Percentiles rank a stretch among this genome's conserved stretches.
These are phyloP conservation scores for Cydia strobilella DNA, from an alignment of 1,140 invertebrate genomes.

Conservation along the genomic window DNA sequence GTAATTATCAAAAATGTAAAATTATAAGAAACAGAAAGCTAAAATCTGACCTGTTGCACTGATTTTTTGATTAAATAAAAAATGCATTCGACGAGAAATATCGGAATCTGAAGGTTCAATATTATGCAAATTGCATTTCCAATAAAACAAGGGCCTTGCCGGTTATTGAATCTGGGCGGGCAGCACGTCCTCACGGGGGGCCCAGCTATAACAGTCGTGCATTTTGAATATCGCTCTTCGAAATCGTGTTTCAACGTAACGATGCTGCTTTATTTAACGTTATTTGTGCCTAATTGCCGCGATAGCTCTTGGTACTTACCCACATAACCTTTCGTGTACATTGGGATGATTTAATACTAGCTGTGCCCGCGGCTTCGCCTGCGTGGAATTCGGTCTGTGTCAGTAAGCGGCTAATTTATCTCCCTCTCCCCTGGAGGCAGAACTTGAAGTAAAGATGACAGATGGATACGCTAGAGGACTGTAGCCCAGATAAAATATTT, in stretches of 20 bases:
- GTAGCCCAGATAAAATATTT: too few species aligned
- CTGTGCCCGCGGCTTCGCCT: too few species aligned
- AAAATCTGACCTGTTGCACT: slow-evolving; percentile 1
- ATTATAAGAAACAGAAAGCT: too few species aligned
- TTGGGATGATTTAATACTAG: too few species aligned
- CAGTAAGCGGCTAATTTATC: too few species aligned
- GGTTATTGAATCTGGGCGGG: slow-evolving; percentile 13
- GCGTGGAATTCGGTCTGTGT: too few species aligned
- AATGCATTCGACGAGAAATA: slow-evolving; percentile 18
- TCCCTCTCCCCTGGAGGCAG: too few species aligned
- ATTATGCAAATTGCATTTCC: slow-evolving; percentile 31
- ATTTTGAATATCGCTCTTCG: slow-evolving; percentile 8
- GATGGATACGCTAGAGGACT: too few species aligned
- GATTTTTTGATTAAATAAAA: slow-evolving; percentile 23
- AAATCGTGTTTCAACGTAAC: slow-evolving; percentile 15
- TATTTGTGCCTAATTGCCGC: slow-evolving; percentile 1
- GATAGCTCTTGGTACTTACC: not conserved
- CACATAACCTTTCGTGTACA: not conserved
- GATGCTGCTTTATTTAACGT: slow-evolving; percentile 18
- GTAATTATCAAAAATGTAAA: too few species aligned
- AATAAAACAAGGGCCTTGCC: slow-evolving; percentile 14
- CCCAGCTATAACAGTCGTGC: not conserved
- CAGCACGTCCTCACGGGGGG: not conserved
- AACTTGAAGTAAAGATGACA: too few species aligned
- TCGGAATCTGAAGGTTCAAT: slow-evolving; percentile 24